Evolutionary conservation across 2,797 vertebrate genomes (phyloP).

Genomic region (Rhinogobio ventralis): DNA sequence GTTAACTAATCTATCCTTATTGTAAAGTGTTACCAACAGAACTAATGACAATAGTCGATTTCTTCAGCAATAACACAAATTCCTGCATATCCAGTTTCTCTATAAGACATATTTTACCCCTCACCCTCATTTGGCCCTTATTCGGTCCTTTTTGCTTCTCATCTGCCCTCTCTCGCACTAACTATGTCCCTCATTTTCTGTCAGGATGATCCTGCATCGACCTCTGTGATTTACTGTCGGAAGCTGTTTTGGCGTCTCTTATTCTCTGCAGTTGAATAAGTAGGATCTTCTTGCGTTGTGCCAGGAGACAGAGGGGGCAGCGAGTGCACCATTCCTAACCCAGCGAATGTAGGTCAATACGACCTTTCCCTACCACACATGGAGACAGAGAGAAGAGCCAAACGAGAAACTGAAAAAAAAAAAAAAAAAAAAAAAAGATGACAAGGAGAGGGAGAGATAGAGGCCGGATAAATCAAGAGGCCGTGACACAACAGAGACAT

Average conservation of each 20-base stretch:
- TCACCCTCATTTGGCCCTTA: constrained; percentile 6
- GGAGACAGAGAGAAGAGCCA: constrained; percentile 45
- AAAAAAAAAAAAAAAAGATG: not conserved
- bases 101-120: not conserved
- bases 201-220: constrained; percentile 10
- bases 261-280: constrained; percentile 44
- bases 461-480: constrained; percentile 37
- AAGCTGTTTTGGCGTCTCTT: constrained; percentile 25
- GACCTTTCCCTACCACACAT: constrained; percentile 61
- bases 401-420: constrained; percentile 16
- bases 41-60: not conserved
- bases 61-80: not conserved
- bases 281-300: constrained; percentile 47
- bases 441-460: constrained; percentile 7
- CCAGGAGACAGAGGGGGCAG: constrained; percentile 52
- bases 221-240: constrained; percentile 22
- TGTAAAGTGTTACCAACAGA: not conserved
- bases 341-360: constrained; percentile 64
- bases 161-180: not conserved
- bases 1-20: not conserved
- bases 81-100: not conserved
- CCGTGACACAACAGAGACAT: constrained; percentile 41
- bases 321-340: constrained; percentile 50
- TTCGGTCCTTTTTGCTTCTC: constrained; percentile 6
- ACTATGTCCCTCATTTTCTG: constrained; percentile 14